Evolutionary conservation across 2,888 invertebrate species (phyloP), one percentile per base, ranked within the genome.

Genomic region (Gymnosoma rotundatum): DNA sequence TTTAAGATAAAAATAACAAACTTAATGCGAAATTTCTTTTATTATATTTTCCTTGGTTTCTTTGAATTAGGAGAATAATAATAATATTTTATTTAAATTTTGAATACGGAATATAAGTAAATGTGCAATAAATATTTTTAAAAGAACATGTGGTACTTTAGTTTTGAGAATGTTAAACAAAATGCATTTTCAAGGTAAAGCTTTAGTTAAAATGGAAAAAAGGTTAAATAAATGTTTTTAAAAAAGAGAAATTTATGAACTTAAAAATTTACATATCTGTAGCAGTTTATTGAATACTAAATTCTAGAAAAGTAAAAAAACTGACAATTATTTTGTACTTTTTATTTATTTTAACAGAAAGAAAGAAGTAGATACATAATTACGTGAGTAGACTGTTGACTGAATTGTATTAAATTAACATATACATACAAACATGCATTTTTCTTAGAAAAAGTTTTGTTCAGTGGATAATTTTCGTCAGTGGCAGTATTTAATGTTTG

Each of bases 311-410:
- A 36, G n/a, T 56, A 18, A 48, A 32, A 8, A 58, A 63, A 54
- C 8, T 16, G 45, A 58, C 54, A 54, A 9, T 16, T 75, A 38
- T 8, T 66, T 75, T 75, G 58, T 64, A 66, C 45, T 50, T 48
- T 1, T 21, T 48, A 5, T 21, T 48, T 56, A 32, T 70, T 48
- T 32, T 12, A 54, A 56, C 20, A 56, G 16, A 64, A 6, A 48
- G 3, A 12, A 3, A 21, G 0, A 66, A 45, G 0, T n/a, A 58
- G 21, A 58, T 12, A 9, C n/a, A 32, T 18, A 45, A 1, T 8
- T 45, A 1, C 20, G 18, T 14, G 50, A 52, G 9, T 12, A 42
- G 12, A 42, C 12, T 10, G 1, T 42, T 42, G 10, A 38, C 38
- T 6, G 10, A 38, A 38, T 7, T 7, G 38, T 38, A 4, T 38